Evolutionary conservation across 2,888 invertebrate species (phyloP).

Genomic region (Mythimna pallens): DNA sequence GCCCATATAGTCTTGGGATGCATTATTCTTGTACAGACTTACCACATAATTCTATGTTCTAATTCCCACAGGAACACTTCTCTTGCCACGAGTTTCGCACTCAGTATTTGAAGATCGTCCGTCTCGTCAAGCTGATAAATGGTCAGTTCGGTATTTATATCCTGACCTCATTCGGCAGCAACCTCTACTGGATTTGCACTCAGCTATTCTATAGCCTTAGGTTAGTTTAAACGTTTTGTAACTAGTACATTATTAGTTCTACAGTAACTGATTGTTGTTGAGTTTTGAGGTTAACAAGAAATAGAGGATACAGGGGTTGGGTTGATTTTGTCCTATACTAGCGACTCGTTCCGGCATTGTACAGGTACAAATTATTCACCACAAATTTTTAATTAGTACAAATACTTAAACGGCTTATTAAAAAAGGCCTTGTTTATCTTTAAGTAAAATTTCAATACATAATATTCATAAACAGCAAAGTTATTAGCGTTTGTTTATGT

Average conservation of each 20-base stretch:
- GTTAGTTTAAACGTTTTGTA: slow-evolving; percentile 73
- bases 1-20: no score
- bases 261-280: neutral
- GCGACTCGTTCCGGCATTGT: no score
- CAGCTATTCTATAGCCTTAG: slow-evolving; percentile 92
- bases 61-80: slow-evolving; percentile 81
- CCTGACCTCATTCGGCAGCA: slow-evolving; percentile 91
- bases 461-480: no score
- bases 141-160: slow-evolving; percentile 91
- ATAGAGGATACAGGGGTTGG: no score
- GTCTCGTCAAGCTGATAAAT: slow-evolving; percentile 90
- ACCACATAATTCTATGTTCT: neutral
- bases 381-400: no score
- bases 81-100: slow-evolving; percentile 84
- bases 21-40: neutral
- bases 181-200: slow-evolving; percentile 93
- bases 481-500: no score
- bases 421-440: no score
- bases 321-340: no score
- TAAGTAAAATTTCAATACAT: no score
- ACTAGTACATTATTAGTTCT: neutral
- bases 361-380: no score
- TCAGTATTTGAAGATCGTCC: slow-evolving; percentile 91
- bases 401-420: no score
- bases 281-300: no score